phyloP scores from a whole-genome alignment of 2,797 vertebrate species.

The Podargus strigoides region DNA sequence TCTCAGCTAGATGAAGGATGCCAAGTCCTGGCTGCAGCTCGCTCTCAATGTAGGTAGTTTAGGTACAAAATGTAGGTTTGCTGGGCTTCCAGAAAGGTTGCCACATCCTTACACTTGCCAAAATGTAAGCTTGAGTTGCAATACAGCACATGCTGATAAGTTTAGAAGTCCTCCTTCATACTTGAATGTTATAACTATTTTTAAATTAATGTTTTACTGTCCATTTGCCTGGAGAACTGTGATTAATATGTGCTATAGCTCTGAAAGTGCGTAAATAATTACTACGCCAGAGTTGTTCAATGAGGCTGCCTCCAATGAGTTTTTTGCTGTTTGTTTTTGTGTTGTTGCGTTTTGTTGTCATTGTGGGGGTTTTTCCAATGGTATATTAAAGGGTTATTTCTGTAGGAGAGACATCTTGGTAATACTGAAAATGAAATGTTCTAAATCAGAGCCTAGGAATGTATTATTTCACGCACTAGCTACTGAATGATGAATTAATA shows the following conservation, averaged over 20 bases:
- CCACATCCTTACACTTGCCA: neutral
- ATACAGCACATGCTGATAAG: neutral
- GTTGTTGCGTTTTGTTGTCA: neutral
- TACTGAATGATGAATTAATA: constrained; percentile 68
- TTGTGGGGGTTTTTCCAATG: neutral
- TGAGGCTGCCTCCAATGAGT: neutral
- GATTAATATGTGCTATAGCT: neutral
- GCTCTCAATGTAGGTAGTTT: neutral
- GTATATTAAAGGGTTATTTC: constrained; percentile 19
- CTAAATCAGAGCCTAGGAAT: constrained; percentile 33
- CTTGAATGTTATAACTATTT: neutral
- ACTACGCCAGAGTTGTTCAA: neutral
- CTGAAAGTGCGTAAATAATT: neutral
- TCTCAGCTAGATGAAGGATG: neutral
- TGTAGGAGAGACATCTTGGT: neutral
- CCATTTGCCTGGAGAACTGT: neutral
- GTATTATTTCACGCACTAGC: constrained; percentile 59
- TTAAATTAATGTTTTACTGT: neutral
- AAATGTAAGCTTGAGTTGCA: neutral
- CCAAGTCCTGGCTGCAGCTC: neutral
- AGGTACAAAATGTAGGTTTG: neutral
- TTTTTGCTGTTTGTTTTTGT: neutral
- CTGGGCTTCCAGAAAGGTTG: neutral
- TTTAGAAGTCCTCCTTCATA: neutral
- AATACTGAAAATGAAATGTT: constrained; percentile 19